Evolutionary conservation across 2,888 invertebrate species (phyloP).

Genomic region (Cephus spinipes): DNA sequence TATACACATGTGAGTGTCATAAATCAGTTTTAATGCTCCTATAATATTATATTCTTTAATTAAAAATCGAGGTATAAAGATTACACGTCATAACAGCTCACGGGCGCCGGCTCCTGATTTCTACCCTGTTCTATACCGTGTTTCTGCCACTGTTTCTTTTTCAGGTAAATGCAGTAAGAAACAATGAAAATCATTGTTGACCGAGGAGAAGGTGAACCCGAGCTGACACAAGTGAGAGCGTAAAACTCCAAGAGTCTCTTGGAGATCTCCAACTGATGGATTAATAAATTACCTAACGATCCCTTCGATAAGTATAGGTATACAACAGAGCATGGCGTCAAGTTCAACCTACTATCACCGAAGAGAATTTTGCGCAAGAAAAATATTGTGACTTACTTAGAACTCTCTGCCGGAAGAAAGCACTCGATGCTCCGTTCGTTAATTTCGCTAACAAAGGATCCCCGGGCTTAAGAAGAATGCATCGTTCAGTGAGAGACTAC

Average conservation of each 20-base stretch:
- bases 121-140: slow-evolving; percentile 18
- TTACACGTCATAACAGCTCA: slow-evolving; percentile 42
- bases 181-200: slow-evolving; percentile 47
- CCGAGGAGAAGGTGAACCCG: neutral
- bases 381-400: neutral
- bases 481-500: neutral
- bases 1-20: slow-evolving; percentile 38
- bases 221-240: neutral
- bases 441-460: neutral
- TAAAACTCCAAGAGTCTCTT: neutral
- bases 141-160: slow-evolving; percentile 33
- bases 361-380: neutral
- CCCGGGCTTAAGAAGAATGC: neutral
- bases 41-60: slow-evolving; percentile 57
- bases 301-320: neutral
- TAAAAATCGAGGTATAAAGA: slow-evolving; percentile 54
- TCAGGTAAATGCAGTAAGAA: slow-evolving; percentile 40
- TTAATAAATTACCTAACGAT: neutral
- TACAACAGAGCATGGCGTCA: neutral
- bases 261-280: neutral
- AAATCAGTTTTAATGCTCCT: slow-evolving; percentile 51
- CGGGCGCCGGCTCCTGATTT: slow-evolving; percentile 18
- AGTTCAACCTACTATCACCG: neutral
- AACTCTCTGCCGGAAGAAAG: neutral
- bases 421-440: neutral